Evolutionary conservation across 2,797 vertebrate species (phyloP), one percentile per base, ranked within the genome.

Genomic region (Lemur catta): DNA sequence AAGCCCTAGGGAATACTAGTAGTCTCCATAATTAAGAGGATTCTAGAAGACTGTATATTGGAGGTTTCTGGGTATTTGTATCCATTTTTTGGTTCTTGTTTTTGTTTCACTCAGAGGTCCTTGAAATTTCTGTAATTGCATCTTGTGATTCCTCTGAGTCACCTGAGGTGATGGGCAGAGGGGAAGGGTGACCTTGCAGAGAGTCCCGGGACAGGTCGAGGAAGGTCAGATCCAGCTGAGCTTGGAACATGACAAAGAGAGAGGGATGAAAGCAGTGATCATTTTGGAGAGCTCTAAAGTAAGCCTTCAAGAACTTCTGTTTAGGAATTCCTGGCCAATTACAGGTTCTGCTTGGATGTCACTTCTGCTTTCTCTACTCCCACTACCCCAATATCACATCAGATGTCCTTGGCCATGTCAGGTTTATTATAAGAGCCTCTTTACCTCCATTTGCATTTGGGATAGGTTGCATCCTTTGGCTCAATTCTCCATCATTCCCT

Each of bases 1-100:
- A 89, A 84, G 18, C 50, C 69, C 67, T n/a, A 41, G 43, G 84
- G 69, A 97, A 84, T 46, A 4, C 28, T 48, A n/a, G 35, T 3
- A 6, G 75, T 92, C 15, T 78, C 88, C 46, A 57, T 63, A 84
- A 94, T 91, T 89, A 43, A 96, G 92, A 95, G 41, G 50, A 38
- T 84, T 57, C 41, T 80, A 48, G 55, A 75, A 89, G 79, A 88
- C 10, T 52, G 11, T 41, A 15, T 20, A 69, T 71, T 41, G 22
- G 33, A 50, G 26, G 7, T 72, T 57, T 95, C 67, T 92, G 55
- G 24, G 30, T 52, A 69, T 78, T 92, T 28, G 4, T 41, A 61
- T 78, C 48, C 43, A 55, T 15, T 41, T 63, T 72, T 80, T 63
- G n/a, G 15, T 90, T 82, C 81, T 55, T 38, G 18, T 26, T 78